A percentile compares a stretch with the other conserved stretches of the same genome.
Evolutionary conservation across 2,797 vertebrate genomes (phyloP).

Genomic region (Xiphorhynchus erythropygius): DNA sequence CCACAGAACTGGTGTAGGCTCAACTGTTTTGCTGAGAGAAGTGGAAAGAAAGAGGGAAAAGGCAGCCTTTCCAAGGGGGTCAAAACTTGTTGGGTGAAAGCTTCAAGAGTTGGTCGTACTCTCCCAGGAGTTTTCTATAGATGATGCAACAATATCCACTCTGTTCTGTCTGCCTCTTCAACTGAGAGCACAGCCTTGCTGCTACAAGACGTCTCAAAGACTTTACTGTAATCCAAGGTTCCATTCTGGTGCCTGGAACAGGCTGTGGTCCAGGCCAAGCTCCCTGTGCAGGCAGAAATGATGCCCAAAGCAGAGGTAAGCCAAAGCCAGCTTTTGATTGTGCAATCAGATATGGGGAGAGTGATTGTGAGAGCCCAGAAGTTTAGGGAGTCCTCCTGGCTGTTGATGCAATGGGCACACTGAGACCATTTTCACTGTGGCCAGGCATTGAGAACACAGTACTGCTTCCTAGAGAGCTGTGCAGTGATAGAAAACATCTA

Average conservation of each 20-base stretch:
- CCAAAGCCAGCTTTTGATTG: background rate
- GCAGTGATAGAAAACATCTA: background rate
- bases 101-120: background rate
- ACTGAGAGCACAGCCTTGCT: background rate
- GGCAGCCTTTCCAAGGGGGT: background rate
- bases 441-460: background rate
- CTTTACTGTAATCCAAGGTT: background rate
- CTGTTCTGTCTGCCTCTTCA: background rate
- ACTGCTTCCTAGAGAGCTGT: background rate
- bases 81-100: background rate
- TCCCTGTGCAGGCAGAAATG: background rate
- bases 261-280: accelerated
- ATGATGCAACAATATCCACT: background rate
- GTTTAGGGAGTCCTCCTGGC: background rate
- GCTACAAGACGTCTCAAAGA: background rate
- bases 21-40: background rate
- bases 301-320: background rate
- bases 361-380: accelerated
- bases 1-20: background rate
- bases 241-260: background rate
- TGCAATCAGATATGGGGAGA: background rate
- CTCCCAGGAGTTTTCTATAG: background rate
- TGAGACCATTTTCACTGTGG: background rate
- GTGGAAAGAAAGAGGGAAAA: background rate
- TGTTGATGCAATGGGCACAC: background rate